Evolutionary conservation across 2,888 invertebrate genomes (phyloP), one percentile per base, ranked within the genome.

Genomic region (Aspidiotus destructor): DNA sequence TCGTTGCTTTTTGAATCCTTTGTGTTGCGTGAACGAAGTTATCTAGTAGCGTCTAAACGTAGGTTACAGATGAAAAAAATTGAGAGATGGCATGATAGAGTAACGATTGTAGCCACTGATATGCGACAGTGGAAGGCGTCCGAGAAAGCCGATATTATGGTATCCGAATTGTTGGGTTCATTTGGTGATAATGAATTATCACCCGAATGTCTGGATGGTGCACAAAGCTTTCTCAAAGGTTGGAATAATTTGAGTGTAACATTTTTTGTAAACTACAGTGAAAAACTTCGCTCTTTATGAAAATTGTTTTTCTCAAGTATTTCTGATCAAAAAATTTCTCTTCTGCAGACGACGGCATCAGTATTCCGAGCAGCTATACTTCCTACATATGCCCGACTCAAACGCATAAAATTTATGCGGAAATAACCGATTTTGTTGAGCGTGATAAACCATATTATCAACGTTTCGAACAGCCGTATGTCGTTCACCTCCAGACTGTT

Each of bases 171-270:
- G 58, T 81, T 99, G 65, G 98, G 94, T 0, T 97, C 97, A 1
- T 99, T 99, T 82, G 96, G 96, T 17, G 99, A 99, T 77, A 99
- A 99, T 77, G 99, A 99, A 80, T 82, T 99, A 11, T 95, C 96
- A 0, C 99, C 99, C 0, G 99, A 99, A 78, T 98, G 97, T 78
- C 81, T 98, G 62, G 96, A 97, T 78, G 95, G 96, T 3, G 95
- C 94, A 3, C 89, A 93, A 74, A 84, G 87, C 53, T 86, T 94
- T 72, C 79, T 97, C 7, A 87, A 88, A 80, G 82, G 82, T 81
- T 73, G 28, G 16, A 8, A 28, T 5, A 28, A 28, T 28, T 28
- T 28, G 2, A 28, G 28, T 5, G 5, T 28, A 28, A 28, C 28
- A 5, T 28, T 28, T 28, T 28, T 28, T 5, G 28, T 28, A 5